Percentiles rank a stretch among this genome's conserved stretches.
These are phyloP conservation scores for Psettodes erumei DNA, from an alignment of 2,113 vertebrate species.

Conservation along the genomic window DNA sequence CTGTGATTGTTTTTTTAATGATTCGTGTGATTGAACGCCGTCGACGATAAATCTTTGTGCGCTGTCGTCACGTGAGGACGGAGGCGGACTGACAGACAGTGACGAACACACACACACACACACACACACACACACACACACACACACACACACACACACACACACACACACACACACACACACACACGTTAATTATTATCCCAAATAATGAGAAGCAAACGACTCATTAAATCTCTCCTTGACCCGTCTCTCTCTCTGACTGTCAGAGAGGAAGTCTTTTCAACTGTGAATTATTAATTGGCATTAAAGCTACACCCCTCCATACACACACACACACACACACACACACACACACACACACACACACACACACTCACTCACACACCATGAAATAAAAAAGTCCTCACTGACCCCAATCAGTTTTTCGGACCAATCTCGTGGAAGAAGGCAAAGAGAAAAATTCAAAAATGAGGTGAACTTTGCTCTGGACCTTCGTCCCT, in stretches of 20 bases:
- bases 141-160: constrained; percentile 31
- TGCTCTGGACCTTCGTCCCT: constrained; percentile 32
- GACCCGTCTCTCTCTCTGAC: constrained; percentile 58
- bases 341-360: too few relatives aligned
- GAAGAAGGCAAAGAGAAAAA: constrained; percentile 5
- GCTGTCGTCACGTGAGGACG: too few relatives aligned
- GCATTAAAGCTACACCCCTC: constrained; percentile 31
- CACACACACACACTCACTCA: too few relatives aligned
- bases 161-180: constrained; percentile 38
- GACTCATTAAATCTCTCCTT: constrained; percentile 80
- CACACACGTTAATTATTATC: constrained; percentile 71
- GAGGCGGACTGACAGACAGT: too few relatives aligned
- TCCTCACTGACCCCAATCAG: constrained; percentile 33
- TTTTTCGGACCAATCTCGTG: background rate
- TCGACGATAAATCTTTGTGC: too few relatives aligned
- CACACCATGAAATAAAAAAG: too few relatives aligned
- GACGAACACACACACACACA: too few relatives aligned
- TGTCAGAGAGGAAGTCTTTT: constrained; percentile 42
- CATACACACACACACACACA: too few relatives aligned
- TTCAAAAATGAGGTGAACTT: constrained; percentile 30
- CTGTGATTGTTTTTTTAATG: too few relatives aligned
- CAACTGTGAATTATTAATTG: constrained; percentile 62
- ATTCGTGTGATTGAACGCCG: too few relatives aligned
- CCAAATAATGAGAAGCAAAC: constrained; percentile 75
- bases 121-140: too few relatives aligned